These are phyloP conservation scores for Caenorhabditis sp. DNA, from an alignment of 2,888 invertebrate species.

Conservation along the genomic window DNA sequence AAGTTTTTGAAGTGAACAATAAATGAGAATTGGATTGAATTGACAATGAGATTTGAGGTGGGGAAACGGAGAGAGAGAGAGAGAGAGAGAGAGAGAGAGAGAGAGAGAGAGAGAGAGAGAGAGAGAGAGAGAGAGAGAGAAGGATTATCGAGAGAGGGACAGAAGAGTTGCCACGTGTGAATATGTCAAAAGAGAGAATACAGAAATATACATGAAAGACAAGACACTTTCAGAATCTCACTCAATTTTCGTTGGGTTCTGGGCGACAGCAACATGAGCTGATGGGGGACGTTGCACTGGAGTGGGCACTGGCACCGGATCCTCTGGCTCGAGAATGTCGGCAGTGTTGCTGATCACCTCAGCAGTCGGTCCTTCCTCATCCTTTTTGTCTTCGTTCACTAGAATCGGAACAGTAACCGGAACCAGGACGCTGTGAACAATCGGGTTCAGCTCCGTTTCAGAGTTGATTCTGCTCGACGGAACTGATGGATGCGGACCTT, in stretches of 20 bases:
- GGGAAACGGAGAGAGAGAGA: too few species aligned
- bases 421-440: not conserved
- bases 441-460: not conserved
- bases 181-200: not conserved
- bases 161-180: too few species aligned
- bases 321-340: slow-evolving; percentile 31
- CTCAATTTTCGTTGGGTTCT: slow-evolving; percentile 47
- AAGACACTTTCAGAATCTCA: not conserved
- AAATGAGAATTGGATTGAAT: slow-evolving; percentile 7
- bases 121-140: too few species aligned
- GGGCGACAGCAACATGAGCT: not conserved
- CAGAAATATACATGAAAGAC: not conserved
- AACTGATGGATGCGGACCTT: slow-evolving; percentile 24
- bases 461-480: slow-evolving; percentile 17
- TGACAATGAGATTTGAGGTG: not conserved
- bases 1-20: slow-evolving; percentile 14
- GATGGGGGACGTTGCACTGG: not conserved
- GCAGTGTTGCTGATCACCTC: slow-evolving; percentile 60
- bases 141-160: too few species aligned
- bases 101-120: too few species aligned
- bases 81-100: too few species aligned
- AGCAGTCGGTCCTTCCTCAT: slow-evolving; percentile 3
- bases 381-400: not conserved
- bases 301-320: not conserved
- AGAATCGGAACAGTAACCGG: not conserved